Base-by-base conservation (phyloP, 2,797 vertebrate species). In the Botia kubotai region DNA sequence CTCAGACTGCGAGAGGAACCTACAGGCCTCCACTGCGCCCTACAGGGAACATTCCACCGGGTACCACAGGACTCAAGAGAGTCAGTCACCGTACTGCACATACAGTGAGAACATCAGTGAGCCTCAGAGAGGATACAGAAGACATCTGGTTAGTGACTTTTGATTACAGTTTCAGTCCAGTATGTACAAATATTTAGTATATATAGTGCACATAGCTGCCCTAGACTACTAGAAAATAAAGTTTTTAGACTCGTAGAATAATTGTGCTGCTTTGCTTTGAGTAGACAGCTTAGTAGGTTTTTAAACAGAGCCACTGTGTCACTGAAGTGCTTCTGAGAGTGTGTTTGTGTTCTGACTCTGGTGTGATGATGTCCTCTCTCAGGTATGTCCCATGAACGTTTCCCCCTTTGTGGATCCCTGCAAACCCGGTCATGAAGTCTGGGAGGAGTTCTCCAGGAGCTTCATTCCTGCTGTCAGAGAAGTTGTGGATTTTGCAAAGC, bases 361-460 rank as follows among this genome's bases (percentile, higher is more conserved):
- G 29, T 29, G 16, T 23, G 19, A 8, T 73, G 10, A 19, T 62
- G 29, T 76, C 21, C 72, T 72, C 48, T 65, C 53, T n/a, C 89
- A 99, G 98, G 96, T 98, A 66, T 99, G 96, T 89, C 97, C 97
- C 1, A 98, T 97, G 97, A 97, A 95, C 91, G 92, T 92, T 36
- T 96, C 97, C 53, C 97, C 98, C 0, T 93, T 94, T 0, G 96
- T 98, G 90, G 96, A 97, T 88, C 95, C 97, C 72, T 91, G 87
- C 87, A 98, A 96, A 88, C 94, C 96, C 7, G 96, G 96, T 75
- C 97, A 98, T 90, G 96, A 98, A 91, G 89, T 99, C 87, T 99
- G 98, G 98, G 98, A 99, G 93, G 98, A 99, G 90, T 99, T 99
- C 91, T 99, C 98, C 36, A 91, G 95, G 95, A 98, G 97, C 89